These are phyloP conservation scores for Protonemura montana DNA, from an alignment of 2,888 invertebrate species.

Conservation along the genomic window DNA sequence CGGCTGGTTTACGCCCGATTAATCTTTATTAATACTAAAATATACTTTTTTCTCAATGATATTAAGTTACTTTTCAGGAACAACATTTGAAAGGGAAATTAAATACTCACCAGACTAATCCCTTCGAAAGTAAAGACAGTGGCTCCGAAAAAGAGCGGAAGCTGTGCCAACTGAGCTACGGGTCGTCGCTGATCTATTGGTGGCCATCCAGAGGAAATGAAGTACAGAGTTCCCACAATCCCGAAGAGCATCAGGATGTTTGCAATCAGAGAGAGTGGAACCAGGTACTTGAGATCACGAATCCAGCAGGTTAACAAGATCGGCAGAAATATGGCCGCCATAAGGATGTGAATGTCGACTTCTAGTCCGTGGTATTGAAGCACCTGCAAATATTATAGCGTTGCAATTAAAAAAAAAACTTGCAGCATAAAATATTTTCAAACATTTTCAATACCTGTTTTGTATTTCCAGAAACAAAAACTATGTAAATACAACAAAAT, in stretches of 20 bases:
- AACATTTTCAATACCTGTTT: slow-evolving; percentile 41
- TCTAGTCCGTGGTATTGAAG: slow-evolving; percentile 70
- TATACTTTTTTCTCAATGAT: too few species aligned
- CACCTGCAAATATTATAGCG: slow-evolving; percentile 62
- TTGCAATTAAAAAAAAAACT: too few species aligned
- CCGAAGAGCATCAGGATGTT: slow-evolving; percentile 80
- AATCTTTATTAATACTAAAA: too few species aligned
- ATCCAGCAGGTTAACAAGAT: slow-evolving; percentile 78
- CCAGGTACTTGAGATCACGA: slow-evolving; percentile 76
- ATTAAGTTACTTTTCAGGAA: too few species aligned
- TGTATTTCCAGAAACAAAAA: slow-evolving; percentile 89
- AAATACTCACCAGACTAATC: slow-evolving; percentile 79
- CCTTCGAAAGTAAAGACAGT: slow-evolving; percentile 97
- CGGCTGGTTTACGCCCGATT: too few species aligned
- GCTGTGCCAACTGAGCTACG: slow-evolving; percentile 64
- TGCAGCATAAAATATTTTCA: too few species aligned
- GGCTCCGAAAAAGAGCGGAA: slow-evolving; percentile 94
- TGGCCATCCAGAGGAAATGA: slow-evolving; percentile 77
- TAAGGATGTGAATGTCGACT: slow-evolving; percentile 73
- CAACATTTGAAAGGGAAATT: too few species aligned
- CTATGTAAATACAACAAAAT: slow-evolving; percentile 97
- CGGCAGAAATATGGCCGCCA: slow-evolving; percentile 76
- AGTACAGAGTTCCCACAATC: slow-evolving; percentile 77
- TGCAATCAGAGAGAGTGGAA: slow-evolving; percentile 80
- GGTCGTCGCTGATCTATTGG: slow-evolving; percentile 58